Base-by-base conservation (phyloP, 2,888 invertebrate genomes). In the Acleris sparsana region DNA sequence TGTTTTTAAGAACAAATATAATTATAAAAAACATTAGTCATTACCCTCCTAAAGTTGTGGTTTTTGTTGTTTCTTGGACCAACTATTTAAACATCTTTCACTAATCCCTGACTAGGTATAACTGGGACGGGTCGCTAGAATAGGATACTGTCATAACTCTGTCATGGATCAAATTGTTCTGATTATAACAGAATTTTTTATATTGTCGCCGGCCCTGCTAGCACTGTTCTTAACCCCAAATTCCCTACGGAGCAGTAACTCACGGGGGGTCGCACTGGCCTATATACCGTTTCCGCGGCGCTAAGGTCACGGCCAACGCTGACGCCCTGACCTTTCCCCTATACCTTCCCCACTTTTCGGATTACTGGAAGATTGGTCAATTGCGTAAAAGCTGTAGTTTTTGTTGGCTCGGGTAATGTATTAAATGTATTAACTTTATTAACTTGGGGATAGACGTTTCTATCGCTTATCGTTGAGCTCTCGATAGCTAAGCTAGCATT, bases 281-380 rank as follows among this genome's bases (percentile, higher is more conserved):
- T 20, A 49, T 59, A 29, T 57, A 48, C 46, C 0, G 22, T 25
- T 22, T 11, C 52, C 22, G 16, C 25, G 7, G 56, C 57, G 58
- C 11, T 33, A 59, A 58, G 58, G 58, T 59, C 58, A 49, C 44
- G 33, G 20, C 17, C 53, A 44, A n/a, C 17, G 22, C 29, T 17
- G 5, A 59, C 48, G 44, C 44, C 48, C 58, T 59, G 58, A 59
- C 58, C 58, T 59, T 49, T 18, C 48, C 57, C 39, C 4, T 6
- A 11, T 3, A 39, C 39, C 39, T 11, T 13, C 53, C 53, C 39
- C 18, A n/a, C 44, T 56, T 58, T 58, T 11, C 57, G 46, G 46
- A 44, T 44, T 43, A 22, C 57, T 57, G 44, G 57, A 39, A 44
- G 44, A 57, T 57, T 57, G 57, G 16, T 22, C 17, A 53, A 44